Evolutionary conservation across 2,797 vertebrate species (phyloP).

Genomic region (Balearica regulorum): DNA sequence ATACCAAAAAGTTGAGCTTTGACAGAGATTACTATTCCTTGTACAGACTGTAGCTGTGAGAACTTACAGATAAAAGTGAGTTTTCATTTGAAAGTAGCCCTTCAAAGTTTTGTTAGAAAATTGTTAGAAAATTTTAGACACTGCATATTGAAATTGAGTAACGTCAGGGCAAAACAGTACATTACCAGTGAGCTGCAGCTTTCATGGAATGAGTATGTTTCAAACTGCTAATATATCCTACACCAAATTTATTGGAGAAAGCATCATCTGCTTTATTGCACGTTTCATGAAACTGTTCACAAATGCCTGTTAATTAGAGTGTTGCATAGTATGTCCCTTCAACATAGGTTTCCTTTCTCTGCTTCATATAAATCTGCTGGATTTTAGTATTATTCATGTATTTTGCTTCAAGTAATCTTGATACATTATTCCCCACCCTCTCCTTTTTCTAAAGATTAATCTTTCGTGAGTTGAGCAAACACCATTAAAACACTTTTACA

Average conservation of each 20-base stretch:
- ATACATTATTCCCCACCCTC: conserved; percentile 73
- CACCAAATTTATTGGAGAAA: conserved; percentile 90
- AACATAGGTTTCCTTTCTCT: conserved; percentile 96
- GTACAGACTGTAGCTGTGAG: background rate
- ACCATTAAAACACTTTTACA: conserved; percentile 77
- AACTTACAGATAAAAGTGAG: background rate
- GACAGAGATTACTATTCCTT: background rate
- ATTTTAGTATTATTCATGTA: conserved; percentile 95
- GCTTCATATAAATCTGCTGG: conserved; percentile 94
- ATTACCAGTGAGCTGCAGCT: background rate
- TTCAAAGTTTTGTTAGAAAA: background rate
- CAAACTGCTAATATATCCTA: conserved; percentile 80
- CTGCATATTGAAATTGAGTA: background rate
- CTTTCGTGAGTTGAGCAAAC: conserved; percentile 92
- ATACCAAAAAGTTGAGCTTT: background rate
- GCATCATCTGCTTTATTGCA: conserved; percentile 98
- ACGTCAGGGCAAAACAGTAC: background rate
- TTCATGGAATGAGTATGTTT: background rate
- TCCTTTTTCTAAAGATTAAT: conserved; percentile 86
- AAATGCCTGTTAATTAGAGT: conserved; percentile 98
- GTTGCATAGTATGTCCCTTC: conserved; percentile 72
- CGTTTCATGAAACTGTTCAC: conserved; percentile 99
- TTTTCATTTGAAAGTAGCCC: background rate
- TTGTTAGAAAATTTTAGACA: background rate
- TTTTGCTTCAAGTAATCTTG: conserved; percentile 95